A percentile compares a stretch with the other conserved stretches of the same genome.
Conservation (phyloP, 2,797 vertebrate genomes). For the Rousettus madagascariensis region DNA sequence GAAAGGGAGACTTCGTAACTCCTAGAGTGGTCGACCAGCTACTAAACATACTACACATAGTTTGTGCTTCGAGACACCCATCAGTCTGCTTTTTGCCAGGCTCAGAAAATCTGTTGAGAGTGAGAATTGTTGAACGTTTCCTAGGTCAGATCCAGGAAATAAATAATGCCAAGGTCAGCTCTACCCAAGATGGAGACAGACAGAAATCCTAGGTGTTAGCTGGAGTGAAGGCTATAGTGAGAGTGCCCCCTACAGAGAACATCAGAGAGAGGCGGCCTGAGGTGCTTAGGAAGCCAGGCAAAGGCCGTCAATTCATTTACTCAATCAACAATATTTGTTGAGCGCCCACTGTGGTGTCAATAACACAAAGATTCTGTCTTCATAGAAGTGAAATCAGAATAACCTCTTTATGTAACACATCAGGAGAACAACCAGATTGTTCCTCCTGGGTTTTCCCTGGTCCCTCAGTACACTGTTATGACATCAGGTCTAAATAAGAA, state of each 20-base stretch:
- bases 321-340: background rate
- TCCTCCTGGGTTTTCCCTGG: background rate
- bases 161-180: constrained; percentile 17
- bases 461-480: background rate
- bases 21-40: background rate
- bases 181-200: background rate
- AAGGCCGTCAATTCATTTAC: background rate
- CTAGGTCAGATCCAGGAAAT: constrained; percentile 47
- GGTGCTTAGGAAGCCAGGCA: background rate
- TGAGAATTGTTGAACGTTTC: background rate
- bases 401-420: background rate
- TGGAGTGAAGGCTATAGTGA: background rate
- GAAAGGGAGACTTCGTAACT: background rate
- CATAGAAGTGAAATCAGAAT: background rate
- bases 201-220: background rate
- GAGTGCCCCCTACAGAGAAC: background rate
- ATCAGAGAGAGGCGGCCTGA: background rate
- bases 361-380: background rate
- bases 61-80: background rate
- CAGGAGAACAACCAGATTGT: background rate
- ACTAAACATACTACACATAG: background rate
- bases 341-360: background rate
- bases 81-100: background rate
- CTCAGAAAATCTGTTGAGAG: background rate
- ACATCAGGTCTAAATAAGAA: background rate